Conservation (phyloP, 2,113 vertebrate species). For the Carassius carassius region DNA sequence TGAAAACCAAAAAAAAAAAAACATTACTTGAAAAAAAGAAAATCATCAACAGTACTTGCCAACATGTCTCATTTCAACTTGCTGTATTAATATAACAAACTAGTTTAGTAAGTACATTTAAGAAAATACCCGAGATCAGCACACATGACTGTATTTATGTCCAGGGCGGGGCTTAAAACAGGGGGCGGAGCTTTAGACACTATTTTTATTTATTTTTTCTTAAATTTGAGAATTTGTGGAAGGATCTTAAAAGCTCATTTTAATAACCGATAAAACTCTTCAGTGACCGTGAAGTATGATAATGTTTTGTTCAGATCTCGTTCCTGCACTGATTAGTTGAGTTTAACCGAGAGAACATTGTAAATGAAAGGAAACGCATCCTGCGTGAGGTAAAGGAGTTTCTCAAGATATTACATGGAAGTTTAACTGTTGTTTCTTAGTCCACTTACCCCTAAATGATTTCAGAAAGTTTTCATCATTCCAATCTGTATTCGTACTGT, state of each 20-base stretch:
- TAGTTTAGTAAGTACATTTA: no score
- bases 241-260: background rate
- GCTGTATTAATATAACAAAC: no score
- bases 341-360: background rate
- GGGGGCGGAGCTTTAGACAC: background rate
- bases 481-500: slow-evolving; percentile 6
- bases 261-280: background rate
- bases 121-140: no score
- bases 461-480: background rate
- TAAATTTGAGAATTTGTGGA: background rate
- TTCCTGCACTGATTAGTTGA: background rate
- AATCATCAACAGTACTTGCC: no score
- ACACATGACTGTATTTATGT: background rate
- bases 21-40: no score
- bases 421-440: background rate
- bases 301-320: background rate
- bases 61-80: no score
- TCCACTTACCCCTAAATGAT: background rate
- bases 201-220: background rate
- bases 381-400: background rate
- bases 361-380: background rate
- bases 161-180: background rate
- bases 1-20: no score
- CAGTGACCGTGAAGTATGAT: background rate
- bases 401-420: background rate